A percentile compares a stretch with the other conserved stretches of the same genome.
Conservation (phyloP, 2,113 vertebrate genomes). For the Piprites chloris region DNA sequence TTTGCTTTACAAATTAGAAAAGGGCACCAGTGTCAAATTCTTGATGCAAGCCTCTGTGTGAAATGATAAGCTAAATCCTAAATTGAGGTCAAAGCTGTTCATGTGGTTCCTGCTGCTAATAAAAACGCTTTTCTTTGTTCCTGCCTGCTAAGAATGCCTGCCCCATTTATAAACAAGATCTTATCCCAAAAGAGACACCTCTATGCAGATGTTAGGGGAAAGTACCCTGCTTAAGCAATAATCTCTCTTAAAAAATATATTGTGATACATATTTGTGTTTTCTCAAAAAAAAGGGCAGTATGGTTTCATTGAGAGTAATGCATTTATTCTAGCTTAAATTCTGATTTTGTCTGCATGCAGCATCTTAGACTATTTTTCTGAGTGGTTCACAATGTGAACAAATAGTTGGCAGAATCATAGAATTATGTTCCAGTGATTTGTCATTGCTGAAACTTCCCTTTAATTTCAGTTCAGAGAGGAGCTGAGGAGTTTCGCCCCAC, state of each 20-base stretch:
- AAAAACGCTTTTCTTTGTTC: constrained; percentile 63
- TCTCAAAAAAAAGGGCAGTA: not conserved
- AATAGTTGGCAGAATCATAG: not conserved
- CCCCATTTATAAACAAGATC: constrained; percentile 54
- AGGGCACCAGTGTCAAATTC: constrained; percentile 68
- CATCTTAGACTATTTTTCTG: not conserved
- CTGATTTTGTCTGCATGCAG: not conserved
- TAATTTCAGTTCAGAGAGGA: not conserved
- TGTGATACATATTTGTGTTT: too few relatives aligned
- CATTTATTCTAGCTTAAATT: not conserved
- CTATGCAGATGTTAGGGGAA: not conserved
- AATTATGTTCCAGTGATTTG: not conserved
- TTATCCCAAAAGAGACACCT: constrained; percentile 33
- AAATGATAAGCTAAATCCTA: constrained; percentile 70
- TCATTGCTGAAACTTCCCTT: not conserved
- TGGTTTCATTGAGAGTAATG: not conserved
- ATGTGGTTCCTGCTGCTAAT: constrained; percentile 65
- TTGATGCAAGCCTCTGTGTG: constrained; percentile 68
- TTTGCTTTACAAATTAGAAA: constrained; percentile 74
- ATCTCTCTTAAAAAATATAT: not conserved
- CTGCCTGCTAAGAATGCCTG: constrained; percentile 52
- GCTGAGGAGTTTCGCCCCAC: not conserved
- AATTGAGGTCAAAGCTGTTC: constrained; percentile 68
- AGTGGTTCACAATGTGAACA: not conserved
- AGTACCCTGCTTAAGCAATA: not conserved